phyloP scores from a whole-genome alignment of 2,797 vertebrate species.

The Diplodus sargus region DNA sequence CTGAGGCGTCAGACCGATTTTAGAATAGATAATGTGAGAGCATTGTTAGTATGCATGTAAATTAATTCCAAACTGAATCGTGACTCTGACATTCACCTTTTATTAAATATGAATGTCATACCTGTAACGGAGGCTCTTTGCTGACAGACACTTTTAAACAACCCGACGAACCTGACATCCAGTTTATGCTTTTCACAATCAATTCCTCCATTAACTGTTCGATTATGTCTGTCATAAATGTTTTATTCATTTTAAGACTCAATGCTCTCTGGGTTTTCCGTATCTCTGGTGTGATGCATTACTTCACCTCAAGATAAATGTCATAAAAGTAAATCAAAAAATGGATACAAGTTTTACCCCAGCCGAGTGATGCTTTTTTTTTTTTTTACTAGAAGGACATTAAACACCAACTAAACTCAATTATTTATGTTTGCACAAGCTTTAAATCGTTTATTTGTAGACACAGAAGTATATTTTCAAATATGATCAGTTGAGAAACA shows the following conservation, averaged over 20 bases:
- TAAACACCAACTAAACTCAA: not conserved
- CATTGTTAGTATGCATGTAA: not conserved
- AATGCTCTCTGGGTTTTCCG: not conserved
- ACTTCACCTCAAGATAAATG: not conserved
- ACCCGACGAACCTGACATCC: not conserved
- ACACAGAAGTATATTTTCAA: not conserved
- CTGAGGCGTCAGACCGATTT: slow-evolving; percentile 1
- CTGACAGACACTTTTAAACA: not conserved
- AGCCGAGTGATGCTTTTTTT: not conserved
- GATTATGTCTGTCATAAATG: not conserved
- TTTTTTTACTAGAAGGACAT: not conserved
- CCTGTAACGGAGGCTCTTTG: not conserved
- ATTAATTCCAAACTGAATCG: not conserved
- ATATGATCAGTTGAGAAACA: not conserved
- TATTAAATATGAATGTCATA: slow-evolving; percentile 9
- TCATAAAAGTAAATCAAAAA: not conserved
- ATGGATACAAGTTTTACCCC: not conserved
- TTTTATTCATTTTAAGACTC: not conserved
- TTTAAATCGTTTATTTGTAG: not conserved
- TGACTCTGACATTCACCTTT: not conserved
- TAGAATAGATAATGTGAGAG: not conserved
- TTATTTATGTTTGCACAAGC: not conserved
- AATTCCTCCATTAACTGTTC: slow-evolving; percentile 12
- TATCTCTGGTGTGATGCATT: not conserved
- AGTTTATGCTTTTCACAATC: not conserved